Conservation (phyloP, 1,140 invertebrate genomes). For the Prorops nasuta region DNA sequence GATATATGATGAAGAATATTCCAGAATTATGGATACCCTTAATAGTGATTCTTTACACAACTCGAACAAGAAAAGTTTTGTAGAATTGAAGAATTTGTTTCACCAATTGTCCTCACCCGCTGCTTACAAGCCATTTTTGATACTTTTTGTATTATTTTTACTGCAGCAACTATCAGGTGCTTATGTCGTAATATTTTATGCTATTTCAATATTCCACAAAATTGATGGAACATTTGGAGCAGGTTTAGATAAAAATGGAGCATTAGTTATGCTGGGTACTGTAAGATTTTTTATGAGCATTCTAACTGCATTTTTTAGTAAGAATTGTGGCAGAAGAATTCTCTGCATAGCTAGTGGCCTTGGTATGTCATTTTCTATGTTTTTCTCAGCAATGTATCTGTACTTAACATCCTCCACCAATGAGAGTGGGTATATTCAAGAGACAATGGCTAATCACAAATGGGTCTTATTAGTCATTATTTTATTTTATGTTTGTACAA, state of each 20-base stretch:
- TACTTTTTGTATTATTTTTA: constrained; percentile 56
- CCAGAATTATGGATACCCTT: constrained; percentile 32
- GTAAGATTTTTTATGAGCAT: constrained; percentile 59
- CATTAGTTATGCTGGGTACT: constrained; percentile 55
- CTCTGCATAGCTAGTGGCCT: constrained; percentile 57
- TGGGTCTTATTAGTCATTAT: constrained; percentile 55
- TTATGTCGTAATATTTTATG: constrained; percentile 71
- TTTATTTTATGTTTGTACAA: constrained; percentile 57
- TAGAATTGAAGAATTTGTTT: constrained; percentile 19
- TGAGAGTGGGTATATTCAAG: constrained; percentile 15
- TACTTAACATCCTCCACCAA: constrained; percentile 36
- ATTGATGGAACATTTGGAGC: constrained; percentile 50
- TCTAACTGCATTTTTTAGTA: constrained; percentile 53
- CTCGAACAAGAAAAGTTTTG: constrained; percentile 15
- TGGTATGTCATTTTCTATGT: constrained; percentile 60
- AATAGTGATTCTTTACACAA: background rate
- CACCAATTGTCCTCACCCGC: constrained; percentile 27
- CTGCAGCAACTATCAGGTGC: constrained; percentile 62
- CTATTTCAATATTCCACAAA: constrained; percentile 60
- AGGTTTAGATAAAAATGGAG: constrained; percentile 50
- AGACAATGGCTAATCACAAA: constrained; percentile 31
- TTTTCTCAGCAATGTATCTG: constrained; percentile 56
- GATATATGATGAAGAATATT: constrained; percentile 46
- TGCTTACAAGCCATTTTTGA: constrained; percentile 56
- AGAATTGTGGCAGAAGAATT: constrained; percentile 56